Conservation (phyloP, 1,140 invertebrate species). For the Neodiprion virginianus region DNA sequence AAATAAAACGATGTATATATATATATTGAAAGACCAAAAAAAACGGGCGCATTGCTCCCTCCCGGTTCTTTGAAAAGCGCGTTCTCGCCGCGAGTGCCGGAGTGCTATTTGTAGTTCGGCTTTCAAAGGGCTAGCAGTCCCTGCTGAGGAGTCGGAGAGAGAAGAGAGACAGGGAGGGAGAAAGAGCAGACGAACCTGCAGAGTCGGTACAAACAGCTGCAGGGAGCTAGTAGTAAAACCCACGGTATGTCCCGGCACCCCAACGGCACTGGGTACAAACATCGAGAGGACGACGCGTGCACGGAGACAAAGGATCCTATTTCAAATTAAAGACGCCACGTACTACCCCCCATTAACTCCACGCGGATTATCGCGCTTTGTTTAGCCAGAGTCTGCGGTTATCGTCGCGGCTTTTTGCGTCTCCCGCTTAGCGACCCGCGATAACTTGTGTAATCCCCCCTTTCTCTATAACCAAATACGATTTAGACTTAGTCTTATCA, state of each 20-base stretch:
- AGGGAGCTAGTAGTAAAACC: background rate
- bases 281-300: background rate
- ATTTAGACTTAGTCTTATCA: background rate
- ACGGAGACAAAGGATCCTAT: background rate
- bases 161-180: no score
- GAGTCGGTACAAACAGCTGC: background rate
- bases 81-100: constrained; percentile 2
- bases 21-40: constrained; percentile 32
- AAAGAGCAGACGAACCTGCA: background rate
- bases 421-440: no score
- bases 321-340: background rate
- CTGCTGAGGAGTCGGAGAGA: no score
- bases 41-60: background rate
- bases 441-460: no score
- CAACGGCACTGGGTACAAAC: background rate
- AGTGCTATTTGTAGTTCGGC: constrained; percentile 41
- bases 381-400: no score
- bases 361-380: no score
- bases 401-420: no score
- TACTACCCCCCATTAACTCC: background rate
- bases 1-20: constrained; percentile 30
- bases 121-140: constrained; percentile 39
- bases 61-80: constrained; percentile 24
- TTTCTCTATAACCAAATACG: background rate
- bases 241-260: background rate